Evolutionary conservation across 2,797 vertebrate species (phyloP).

Genomic region (Spea hammondii): DNA sequence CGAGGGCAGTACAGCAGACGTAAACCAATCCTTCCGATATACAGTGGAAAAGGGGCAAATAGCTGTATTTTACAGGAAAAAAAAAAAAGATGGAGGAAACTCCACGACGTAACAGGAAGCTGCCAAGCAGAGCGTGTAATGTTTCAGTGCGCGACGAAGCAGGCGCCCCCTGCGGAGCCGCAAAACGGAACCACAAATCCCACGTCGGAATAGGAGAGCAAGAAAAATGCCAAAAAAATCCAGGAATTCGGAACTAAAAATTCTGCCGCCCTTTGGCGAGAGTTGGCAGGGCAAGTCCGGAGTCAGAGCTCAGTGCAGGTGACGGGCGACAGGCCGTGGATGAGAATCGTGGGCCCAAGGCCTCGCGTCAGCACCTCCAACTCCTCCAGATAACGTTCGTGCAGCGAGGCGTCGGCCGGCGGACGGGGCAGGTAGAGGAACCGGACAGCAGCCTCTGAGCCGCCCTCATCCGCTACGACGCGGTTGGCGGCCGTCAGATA

Average conservation of each 20-base stretch:
- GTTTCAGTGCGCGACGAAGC: too few relatives aligned
- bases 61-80: too few relatives aligned
- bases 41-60: too few relatives aligned
- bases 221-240: not conserved
- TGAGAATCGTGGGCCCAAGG: constrained; percentile 83
- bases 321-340: constrained; percentile 86
- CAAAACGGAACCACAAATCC: not conserved
- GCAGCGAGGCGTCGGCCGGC: constrained; percentile 65
- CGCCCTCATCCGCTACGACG: constrained; percentile 73
- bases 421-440: constrained; percentile 89
- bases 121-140: too few relatives aligned
- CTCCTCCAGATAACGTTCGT: constrained; percentile 75
- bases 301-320: constrained; percentile 85
- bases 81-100: too few relatives aligned
- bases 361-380: constrained; percentile 75
- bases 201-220: not conserved
- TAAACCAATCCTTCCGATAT: too few relatives aligned
- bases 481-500: constrained; percentile 74
- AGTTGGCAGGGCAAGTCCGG: not conserved
- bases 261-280: not conserved
- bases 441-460: constrained; percentile 76
- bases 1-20: too few relatives aligned
- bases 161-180: too few relatives aligned
- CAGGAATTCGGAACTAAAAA: not conserved
- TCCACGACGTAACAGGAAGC: too few relatives aligned